Base-by-base conservation (phyloP, 2,113 vertebrate species). In the Paedocypris sp. region DNA sequence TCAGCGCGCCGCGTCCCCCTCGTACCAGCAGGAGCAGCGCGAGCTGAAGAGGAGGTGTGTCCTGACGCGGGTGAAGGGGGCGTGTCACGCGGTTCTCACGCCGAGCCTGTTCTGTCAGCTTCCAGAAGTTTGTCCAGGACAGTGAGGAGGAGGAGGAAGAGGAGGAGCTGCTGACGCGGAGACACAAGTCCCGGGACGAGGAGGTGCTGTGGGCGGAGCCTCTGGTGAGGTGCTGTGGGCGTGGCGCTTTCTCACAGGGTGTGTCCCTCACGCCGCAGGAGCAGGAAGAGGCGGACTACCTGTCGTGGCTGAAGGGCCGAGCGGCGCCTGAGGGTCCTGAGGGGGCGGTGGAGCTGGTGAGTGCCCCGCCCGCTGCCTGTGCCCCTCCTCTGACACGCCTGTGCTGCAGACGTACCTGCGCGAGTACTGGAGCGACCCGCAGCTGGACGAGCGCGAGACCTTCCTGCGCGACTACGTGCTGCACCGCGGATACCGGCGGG, bases 381-480 rank as follows among this genome's bases (percentile, higher is more conserved):
- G n/a, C n/a, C n/a, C n/a, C n/a, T n/a, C n/a, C n/a, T n/a, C n/a
- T n/a, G n/a, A n/a, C n/a, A n/a, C n/a, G n/a, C n/a, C n/a, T n/a
- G n/a, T n/a, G n/a, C n/a, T n/a, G n/a, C 68, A 94, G 92, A 82
- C 71, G 64, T 88, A 89, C 38, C 73, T 95, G 25, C 79, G 76
- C 51, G 87, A 89, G 36, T 95, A 86, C 51, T 95, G 92, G 92
- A 89, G 81, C 4, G 73, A 90, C 68, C 90, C 92, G 0, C 22
- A 82, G 64, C 73, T 95, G 74, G 90, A 92, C 0, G 86, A 88
- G 19, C 86, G 81, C 20, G 92, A 95, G 68, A 61, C 75, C 6
- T 95, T 94, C 79, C 81, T 95, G 6, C 78, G 88, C 28, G 90
- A 95, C 71, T 95, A 91, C 9, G 53, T 95, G 32, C 87, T 95